Conservation (phyloP, 2,797 vertebrate species). For the Chaunax sp. region DNA sequence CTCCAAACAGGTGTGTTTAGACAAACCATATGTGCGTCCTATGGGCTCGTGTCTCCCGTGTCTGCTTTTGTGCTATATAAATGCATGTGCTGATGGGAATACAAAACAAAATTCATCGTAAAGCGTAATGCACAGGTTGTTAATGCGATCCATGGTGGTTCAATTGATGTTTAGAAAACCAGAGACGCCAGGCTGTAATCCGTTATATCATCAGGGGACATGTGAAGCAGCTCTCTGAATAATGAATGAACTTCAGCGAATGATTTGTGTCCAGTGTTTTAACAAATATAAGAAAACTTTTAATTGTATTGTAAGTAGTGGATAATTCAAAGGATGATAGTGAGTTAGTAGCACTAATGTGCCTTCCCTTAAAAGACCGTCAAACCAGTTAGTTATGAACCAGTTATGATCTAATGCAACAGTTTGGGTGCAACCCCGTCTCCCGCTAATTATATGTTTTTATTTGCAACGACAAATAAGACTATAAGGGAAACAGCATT, state of each 20-base stretch:
- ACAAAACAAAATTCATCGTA: neutral
- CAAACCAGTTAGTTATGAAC: too few species aligned
- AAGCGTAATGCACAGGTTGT: conserved; percentile 31
- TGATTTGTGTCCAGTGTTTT: conserved; percentile 39
- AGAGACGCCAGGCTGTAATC: conserved; percentile 39
- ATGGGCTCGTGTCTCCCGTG: too few species aligned
- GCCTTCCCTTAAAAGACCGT: too few species aligned
- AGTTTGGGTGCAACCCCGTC: too few species aligned
- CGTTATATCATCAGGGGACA: conserved; percentile 47
- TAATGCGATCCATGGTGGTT: conserved; percentile 20
- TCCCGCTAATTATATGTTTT: too few species aligned
- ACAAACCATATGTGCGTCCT: neutral
- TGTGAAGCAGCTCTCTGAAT: conserved; percentile 43
- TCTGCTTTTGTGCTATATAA: neutral
- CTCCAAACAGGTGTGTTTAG: conserved; percentile 27
- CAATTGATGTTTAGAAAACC: conserved; percentile 39
- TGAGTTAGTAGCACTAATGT: too few species aligned
- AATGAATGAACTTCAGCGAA: conserved; percentile 50
- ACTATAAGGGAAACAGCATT: too few species aligned
- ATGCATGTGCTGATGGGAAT: neutral
- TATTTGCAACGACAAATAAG: too few species aligned
- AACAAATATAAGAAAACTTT: conserved; percentile 32
- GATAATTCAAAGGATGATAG: neutral
- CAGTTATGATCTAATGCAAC: too few species aligned
- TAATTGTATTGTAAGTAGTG: neutral